phyloP scores from a whole-genome alignment of 2,888 invertebrate species.

The Hermaeophaga mercurialis region DNA sequence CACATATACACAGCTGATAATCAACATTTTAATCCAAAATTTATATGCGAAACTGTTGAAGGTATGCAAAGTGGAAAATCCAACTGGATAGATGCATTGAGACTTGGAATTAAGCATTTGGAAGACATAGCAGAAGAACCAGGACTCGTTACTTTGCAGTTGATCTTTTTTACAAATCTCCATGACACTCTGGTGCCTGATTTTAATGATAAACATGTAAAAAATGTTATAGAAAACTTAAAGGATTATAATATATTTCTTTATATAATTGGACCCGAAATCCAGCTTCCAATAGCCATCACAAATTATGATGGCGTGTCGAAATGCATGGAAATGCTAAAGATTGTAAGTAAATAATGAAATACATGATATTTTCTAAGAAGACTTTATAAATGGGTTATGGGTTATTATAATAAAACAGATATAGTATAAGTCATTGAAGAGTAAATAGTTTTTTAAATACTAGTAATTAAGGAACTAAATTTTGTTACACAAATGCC shows the following conservation, averaged over 20 bases:
- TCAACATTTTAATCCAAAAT: slow-evolving; percentile 22
- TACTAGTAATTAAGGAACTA: too few relatives aligned
- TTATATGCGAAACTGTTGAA: slow-evolving; percentile 26
- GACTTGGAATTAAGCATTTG: slow-evolving; percentile 31
- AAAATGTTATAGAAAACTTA: slow-evolving; percentile 32
- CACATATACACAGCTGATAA: slow-evolving; percentile 25
- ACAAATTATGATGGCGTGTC: slow-evolving; percentile 23
- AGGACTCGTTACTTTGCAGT: slow-evolving; percentile 33
- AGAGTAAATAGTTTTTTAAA: too few relatives aligned
- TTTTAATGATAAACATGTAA: slow-evolving; percentile 22
- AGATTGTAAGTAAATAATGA: slow-evolving; percentile 29
- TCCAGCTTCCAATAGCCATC: slow-evolving; percentile 32
- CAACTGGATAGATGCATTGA: slow-evolving; percentile 36
- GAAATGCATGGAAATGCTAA: slow-evolving; percentile 33
- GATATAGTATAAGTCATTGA: too few relatives aligned
- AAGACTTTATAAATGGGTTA: too few relatives aligned
- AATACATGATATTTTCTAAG: too few relatives aligned
- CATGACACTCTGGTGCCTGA: slow-evolving; percentile 17
- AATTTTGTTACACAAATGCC: too few relatives aligned
- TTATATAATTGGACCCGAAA: slow-evolving; percentile 39
- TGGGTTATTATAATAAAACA: too few relatives aligned
- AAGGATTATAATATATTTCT: slow-evolving; percentile 32
- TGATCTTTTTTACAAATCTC: slow-evolving; percentile 37
- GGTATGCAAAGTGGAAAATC: slow-evolving; percentile 26
- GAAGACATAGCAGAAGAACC: slow-evolving; percentile 25